Percentiles rank a stretch among this genome's conserved stretches.
These are phyloP conservation scores for Malurus splendens DNA, from an alignment of 2,797 vertebrate genomes.

Conservation along the genomic window DNA sequence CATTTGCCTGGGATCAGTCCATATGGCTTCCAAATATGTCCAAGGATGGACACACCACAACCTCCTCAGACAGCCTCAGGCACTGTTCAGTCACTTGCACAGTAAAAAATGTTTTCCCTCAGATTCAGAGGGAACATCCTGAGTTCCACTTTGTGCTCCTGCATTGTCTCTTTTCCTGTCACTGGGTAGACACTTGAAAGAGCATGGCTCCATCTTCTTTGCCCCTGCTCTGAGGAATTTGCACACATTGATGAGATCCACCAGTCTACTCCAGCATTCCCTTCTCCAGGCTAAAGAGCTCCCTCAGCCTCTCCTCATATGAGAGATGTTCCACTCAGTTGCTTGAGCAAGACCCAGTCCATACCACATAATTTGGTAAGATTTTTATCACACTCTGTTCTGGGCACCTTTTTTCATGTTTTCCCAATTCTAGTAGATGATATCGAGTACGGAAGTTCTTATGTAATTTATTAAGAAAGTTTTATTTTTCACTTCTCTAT, in stretches of 20 bases:
- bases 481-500: not conserved
- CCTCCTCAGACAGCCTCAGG: not conserved
- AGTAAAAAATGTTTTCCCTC: not conserved
- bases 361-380: not conserved
- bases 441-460: not conserved
- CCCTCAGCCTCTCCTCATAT: not conserved
- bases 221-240: not conserved
- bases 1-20: not conserved
- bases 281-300: not conserved
- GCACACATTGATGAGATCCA: not conserved
- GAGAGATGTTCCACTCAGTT: not conserved
- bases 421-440: not conserved
- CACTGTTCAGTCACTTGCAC: not conserved
- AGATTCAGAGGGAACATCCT: not conserved
- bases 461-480: not conserved
- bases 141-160: not conserved
- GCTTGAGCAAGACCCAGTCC: fast-evolving
- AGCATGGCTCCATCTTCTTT: fast-evolving
- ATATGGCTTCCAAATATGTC: not conserved
- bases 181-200: not conserved
- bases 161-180: not conserved
- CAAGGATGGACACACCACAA: not conserved
- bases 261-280: not conserved
- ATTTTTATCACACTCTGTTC: not conserved
- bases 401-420: not conserved